phyloP scores from a whole-genome alignment of 2,113 vertebrate species.

The Brachyhypopomus gauderio region DNA sequence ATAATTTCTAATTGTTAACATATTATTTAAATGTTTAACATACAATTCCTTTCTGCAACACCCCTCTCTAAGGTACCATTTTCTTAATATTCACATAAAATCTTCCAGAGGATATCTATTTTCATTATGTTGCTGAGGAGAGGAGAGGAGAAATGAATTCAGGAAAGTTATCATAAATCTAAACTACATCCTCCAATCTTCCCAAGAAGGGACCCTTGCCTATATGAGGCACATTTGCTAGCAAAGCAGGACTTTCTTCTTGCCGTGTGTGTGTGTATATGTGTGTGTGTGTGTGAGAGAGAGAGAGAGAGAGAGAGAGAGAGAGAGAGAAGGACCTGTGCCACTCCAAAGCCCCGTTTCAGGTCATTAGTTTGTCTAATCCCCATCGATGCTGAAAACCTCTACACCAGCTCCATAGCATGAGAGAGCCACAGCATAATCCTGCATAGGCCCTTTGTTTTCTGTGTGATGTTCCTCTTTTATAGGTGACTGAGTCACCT shows the following conservation, averaged over 20 bases:
- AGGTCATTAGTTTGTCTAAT: constrained; percentile 76
- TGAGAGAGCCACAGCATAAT: constrained; percentile 70
- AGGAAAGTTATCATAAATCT: constrained; percentile 30
- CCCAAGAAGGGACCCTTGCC: constrained; percentile 63
- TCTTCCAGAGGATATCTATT: background rate
- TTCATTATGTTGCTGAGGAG: background rate
- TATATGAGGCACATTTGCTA: constrained; percentile 72
- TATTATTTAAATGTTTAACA: no score
- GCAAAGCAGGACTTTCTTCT: constrained; percentile 65
- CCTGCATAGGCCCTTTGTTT: constrained; percentile 60
- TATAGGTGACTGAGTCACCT: constrained; percentile 70
- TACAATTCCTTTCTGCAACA: no score
- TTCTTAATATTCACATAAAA: background rate
- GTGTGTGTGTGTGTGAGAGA: no score
- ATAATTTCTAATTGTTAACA: no score
- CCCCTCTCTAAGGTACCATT: background rate
- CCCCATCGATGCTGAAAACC: constrained; percentile 61
- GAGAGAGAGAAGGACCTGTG: constrained; percentile 62
- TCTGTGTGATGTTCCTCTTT: constrained; percentile 56
- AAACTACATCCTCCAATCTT: constrained; percentile 52
- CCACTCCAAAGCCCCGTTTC: constrained; percentile 62
- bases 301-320: no score
- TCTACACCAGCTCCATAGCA: constrained; percentile 58
- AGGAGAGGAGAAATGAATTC: constrained; percentile 15
- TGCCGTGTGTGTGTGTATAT: constrained; percentile 56